Evolutionary conservation across 1,140 invertebrate species (phyloP), one percentile per base, ranked within the genome.

Genomic region (Drosophila grimshawi): DNA sequence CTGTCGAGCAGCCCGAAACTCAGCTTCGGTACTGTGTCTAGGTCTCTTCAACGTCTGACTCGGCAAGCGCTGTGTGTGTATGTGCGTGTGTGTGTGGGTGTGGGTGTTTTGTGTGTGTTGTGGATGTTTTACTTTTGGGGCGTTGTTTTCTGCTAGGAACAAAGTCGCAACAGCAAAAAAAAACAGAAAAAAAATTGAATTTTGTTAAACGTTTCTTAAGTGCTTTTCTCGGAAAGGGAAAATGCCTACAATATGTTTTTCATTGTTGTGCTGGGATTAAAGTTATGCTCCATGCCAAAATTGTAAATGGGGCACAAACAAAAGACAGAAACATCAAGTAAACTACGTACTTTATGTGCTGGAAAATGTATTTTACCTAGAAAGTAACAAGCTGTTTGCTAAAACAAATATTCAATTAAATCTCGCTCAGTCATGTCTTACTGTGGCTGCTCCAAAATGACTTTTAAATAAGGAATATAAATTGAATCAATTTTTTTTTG

Each of bases 111-210:
- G 69, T 83, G 19, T 48, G n/a, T 65, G 55, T 37, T 66, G 52
- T 76, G 63, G 27, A 60, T 62, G 73, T 59, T 74, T 73, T 68
- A 76, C 86, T 88, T 82, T 82, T 74, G 82, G 79, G 83, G 82
- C 83, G 82, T 86, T 86, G 82, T 88, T 86, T 83, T 74, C 79
- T 65, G 60, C 46, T 66, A 66, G n/a, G 64, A 67, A 79, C 78
- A 78, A 78, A 63, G 66, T 75, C 70, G 46, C 11, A 43, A 33
- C 32, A 27, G n/a, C 53, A 37, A 46, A 45, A 7, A 52, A 19
- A 46, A 52, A 51, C 35, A 51, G 30, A 76, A 39, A 78, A 78
- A 78, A 52, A 80, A 73, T 76, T 83, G 80, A 76, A 68, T 83
- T 86, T 86, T 61, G 45, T 67, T 75, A 82, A 76, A 76, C 66